These are phyloP conservation scores for Trichacis sp. DNA, from an alignment of 2,888 invertebrate species.

Conservation along the genomic window DNA sequence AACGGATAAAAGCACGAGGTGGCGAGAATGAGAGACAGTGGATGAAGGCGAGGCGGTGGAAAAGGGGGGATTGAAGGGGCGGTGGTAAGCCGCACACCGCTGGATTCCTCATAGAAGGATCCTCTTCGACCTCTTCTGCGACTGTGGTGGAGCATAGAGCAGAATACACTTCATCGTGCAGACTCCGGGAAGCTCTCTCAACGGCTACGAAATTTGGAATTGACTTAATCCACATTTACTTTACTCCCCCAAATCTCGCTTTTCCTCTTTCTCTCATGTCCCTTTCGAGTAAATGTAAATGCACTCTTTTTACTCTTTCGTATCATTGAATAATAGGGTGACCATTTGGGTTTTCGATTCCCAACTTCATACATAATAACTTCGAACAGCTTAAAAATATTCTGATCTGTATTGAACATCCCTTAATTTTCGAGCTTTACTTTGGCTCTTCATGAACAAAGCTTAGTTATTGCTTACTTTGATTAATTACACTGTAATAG, in stretches of 20 bases:
- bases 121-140: conserved; percentile 29
- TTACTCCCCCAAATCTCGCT: conserved; percentile 23
- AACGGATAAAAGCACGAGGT: conserved; percentile 14
- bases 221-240: conserved; percentile 34
- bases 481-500: no score
- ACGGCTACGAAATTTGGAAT: conserved; percentile 16
- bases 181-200: conserved; percentile 31
- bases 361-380: background rate
- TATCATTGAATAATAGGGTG: conserved; percentile 21
- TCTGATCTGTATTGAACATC: no score
- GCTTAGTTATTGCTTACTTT: no score
- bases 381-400: no score
- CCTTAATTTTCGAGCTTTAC: no score
- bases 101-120: conserved; percentile 27
- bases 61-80: conserved; percentile 17
- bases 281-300: background rate
- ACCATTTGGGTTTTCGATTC: conserved; percentile 18
- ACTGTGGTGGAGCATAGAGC: conserved; percentile 36
- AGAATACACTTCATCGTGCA: conserved; percentile 13
- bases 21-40: conserved; percentile 22
- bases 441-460: background rate
- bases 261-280: conserved; percentile 9
- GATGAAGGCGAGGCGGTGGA: conserved; percentile 1
- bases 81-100: conserved; percentile 29
- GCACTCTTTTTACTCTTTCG: background rate